Base-by-base conservation (phyloP, 2,888 invertebrate species). In the Lampropteryx suffumata region DNA sequence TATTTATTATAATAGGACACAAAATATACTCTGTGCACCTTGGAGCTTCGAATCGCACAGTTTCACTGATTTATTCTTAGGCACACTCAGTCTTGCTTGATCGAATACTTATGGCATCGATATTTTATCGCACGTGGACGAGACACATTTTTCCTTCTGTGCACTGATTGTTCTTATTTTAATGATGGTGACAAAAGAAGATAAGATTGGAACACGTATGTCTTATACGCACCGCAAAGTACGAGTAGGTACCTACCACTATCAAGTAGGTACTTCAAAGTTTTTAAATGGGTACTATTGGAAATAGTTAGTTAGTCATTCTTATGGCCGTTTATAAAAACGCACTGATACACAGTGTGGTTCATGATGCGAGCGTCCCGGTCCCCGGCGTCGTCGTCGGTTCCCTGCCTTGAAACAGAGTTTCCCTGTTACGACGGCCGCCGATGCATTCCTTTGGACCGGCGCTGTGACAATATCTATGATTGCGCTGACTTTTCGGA, bases 401-500 rank as follows among this genome's bases (percentile, higher is more conserved):
- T 69, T 12, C 70, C 79, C 66, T 95, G 95, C 84, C 86, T 82
- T 69, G 87, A 91, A 51, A 91, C 92, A 60, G 91, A 95, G 83
- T 95, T 95, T 88, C 91, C 92, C 65, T 96, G 96, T 86, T 94
- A 95, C 91, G 92, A 93, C 76, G 90, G 92, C 61, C 91, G 92
- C 17, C 17, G 78, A n/a, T 97, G 97, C 92, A 94, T 97, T 79
- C 94, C 94, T 62, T 91, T 92, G 80, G 86, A 92, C 64, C 93
- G 94, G 73, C 94, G 94, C 80, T 97, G 97, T 91, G 96, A 97
- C 93, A 95, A 95, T 92, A 93, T 93, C 91, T 96, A 96, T 93
- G 96, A 96, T 92, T 96, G 96, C 92, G 92, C 92, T 89, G 96
- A 96, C 92, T 96, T 95, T 93, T 95, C 96, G 76, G 96, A 97